Evolutionary conservation across 2,888 invertebrate genomes (phyloP).

Genomic region (Drosophila lacicola): DNA sequence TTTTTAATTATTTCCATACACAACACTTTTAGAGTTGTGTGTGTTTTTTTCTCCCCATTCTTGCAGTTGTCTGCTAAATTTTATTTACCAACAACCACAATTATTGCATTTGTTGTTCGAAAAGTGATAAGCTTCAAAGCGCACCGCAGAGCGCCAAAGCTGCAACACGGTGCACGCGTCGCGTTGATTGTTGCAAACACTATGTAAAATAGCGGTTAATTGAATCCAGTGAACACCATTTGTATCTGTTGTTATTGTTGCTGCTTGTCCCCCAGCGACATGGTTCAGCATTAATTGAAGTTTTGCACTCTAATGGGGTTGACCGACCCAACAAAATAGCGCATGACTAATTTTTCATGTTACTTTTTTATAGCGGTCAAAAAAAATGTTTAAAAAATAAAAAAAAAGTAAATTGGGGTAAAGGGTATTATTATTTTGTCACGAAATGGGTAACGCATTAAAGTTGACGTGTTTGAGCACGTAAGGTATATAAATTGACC

Average conservation of each 20-base stretch:
- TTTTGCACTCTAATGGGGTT: conserved; percentile 70
- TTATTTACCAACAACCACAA: conserved; percentile 47
- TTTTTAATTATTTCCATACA: conserved; percentile 63
- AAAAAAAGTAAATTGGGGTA: not conserved
- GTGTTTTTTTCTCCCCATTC: conserved; percentile 15
- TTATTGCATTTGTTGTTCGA: conserved; percentile 65
- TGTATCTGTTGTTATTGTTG: conserved; percentile 42
- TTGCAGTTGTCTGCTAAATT: conserved; percentile 34
- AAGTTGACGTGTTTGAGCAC: too few species aligned
- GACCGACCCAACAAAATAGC: conserved; percentile 53
- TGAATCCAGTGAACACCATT: conserved; percentile 77
- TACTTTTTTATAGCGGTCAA: conserved; percentile 41
- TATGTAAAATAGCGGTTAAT: conserved; percentile 78
- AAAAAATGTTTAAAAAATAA: conserved; percentile 1
- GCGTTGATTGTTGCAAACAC: conserved; percentile 27
- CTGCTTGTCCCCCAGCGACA: conserved; percentile 27
- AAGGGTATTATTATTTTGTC: not conserved
- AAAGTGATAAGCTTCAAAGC: conserved; percentile 50
- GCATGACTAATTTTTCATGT: conserved; percentile 75
- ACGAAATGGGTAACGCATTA: too few species aligned
- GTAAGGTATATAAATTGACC: too few species aligned
- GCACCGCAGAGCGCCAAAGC: conserved; percentile 18
- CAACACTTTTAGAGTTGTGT: conserved; percentile 24
- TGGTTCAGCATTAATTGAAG: conserved; percentile 74
- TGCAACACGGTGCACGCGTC: conserved; percentile 26